A percentile compares a stretch with the other conserved stretches of the same genome.
These are phyloP conservation scores for Cygnus atratus DNA, from an alignment of 2,113 vertebrate genomes.

Conservation along the genomic window DNA sequence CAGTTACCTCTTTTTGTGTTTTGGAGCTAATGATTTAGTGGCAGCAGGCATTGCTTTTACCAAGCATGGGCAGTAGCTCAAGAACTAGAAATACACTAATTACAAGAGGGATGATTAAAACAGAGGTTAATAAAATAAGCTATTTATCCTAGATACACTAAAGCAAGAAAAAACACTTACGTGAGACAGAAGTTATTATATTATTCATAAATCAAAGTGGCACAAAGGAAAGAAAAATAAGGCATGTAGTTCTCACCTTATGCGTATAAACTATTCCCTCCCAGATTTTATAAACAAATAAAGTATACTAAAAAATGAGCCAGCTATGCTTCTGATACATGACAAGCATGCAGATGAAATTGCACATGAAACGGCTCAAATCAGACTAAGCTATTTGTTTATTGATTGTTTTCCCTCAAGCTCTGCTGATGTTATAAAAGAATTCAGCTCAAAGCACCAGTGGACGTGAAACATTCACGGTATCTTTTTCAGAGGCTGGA, in stretches of 20 bases:
- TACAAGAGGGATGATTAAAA: background rate
- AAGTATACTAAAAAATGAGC: background rate
- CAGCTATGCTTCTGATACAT: background rate
- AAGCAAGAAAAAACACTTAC: background rate
- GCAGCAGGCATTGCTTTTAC: background rate
- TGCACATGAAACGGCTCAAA: background rate
- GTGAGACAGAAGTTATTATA: background rate
- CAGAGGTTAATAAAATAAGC: background rate
- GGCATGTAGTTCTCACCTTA: background rate
- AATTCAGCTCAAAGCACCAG: background rate
- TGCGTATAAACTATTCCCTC: background rate
- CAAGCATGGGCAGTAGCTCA: background rate
- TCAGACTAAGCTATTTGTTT: background rate
- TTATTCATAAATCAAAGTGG: background rate
- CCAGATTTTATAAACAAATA: constrained; percentile 10
- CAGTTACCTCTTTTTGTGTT: background rate
- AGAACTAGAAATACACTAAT: background rate
- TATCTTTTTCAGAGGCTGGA: constrained; percentile 16
- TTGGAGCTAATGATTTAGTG: background rate
- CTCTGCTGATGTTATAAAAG: background rate
- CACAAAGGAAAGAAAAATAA: background rate
- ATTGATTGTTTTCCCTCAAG: background rate
- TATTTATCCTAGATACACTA: background rate
- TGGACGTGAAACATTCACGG: background rate
- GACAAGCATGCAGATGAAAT: background rate